Conservation (phyloP, 2,888 invertebrate genomes). For the Rhagonycha lutea region DNA sequence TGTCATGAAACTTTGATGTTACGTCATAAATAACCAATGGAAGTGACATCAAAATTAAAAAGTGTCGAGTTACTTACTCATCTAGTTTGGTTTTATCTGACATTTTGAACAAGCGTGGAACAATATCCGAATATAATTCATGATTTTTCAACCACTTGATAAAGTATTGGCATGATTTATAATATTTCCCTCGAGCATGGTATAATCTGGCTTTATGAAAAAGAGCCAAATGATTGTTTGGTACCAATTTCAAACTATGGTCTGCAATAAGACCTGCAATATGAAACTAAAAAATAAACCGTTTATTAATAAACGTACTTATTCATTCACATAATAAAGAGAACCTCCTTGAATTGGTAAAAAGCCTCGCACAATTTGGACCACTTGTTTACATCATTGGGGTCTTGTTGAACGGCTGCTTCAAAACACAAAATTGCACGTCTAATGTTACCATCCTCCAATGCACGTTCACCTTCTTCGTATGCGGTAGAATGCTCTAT, state of each 20-base stretch:
- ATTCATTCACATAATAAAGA: too few relatives aligned
- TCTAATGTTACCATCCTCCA: constrained; percentile 88
- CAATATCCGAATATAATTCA: constrained; percentile 79
- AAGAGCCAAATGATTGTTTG: constrained; percentile 79
- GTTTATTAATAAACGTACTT: too few relatives aligned
- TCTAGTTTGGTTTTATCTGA: constrained; percentile 56
- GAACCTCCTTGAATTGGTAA: too few relatives aligned
- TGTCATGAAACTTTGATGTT: neutral
- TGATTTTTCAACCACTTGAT: constrained; percentile 78
- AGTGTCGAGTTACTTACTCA: too few relatives aligned
- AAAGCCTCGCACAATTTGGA: too few relatives aligned
- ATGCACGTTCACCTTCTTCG: constrained; percentile 81
- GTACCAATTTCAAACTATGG: constrained; percentile 79
- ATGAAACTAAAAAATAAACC: constrained; percentile 68
- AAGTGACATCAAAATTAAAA: too few relatives aligned
- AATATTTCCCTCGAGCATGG: constrained; percentile 93
- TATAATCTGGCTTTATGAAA: constrained; percentile 92
- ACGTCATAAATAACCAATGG: too few relatives aligned
- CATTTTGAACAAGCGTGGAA: constrained; percentile 60
- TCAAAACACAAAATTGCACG: constrained; percentile 98
- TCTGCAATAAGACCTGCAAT: constrained; percentile 90
- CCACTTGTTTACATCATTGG: constrained; percentile 71
- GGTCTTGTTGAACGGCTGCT: constrained; percentile 85
- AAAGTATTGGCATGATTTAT: constrained; percentile 83
- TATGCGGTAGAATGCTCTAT: constrained; percentile 75